A percentile compares a stretch with the other conserved stretches of the same genome.
Evolutionary conservation across 2,113 vertebrate species (phyloP).

Genomic region (Psittacara wagleri): DNA sequence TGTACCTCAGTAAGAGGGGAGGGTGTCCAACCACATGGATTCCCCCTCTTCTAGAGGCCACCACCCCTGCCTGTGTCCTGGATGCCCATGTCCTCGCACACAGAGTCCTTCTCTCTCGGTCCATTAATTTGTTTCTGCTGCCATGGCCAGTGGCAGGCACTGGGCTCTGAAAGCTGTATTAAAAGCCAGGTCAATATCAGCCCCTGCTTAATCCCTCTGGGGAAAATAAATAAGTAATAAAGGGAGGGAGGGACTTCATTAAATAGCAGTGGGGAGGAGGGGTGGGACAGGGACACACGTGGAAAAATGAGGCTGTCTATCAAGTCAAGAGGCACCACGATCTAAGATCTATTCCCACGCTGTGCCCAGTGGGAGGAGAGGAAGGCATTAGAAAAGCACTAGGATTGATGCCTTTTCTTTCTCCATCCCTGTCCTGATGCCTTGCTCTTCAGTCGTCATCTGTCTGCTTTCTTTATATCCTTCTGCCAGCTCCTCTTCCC

Average conservation of each 20-base stretch:
- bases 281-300: not conserved
- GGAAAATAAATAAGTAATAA: constrained; percentile 46
- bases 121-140: constrained; percentile 67
- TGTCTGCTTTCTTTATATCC: not conserved
- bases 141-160: constrained; percentile 29
- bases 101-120: constrained; percentile 34
- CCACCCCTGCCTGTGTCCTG: not conserved
- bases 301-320: not conserved
- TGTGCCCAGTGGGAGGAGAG: fast-evolving
- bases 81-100: not conserved
- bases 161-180: constrained; percentile 59
- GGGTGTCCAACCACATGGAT: not conserved
- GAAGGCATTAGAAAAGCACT: not conserved
- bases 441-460: not conserved
- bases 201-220: constrained; percentile 30
- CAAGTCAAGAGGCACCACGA: not conserved
- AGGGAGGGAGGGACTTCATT: not conserved
- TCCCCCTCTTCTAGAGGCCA: not conserved
- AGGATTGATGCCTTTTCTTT: not conserved
- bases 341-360: not conserved
- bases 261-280: not conserved
- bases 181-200: constrained; percentile 67
- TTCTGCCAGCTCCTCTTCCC: not conserved
- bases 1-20: fast-evolving
- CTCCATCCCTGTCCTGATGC: not conserved